Evolutionary conservation across 2,888 invertebrate genomes (phyloP), one percentile per base, ranked within the genome.

Genomic region (Habrosyne pyritoides): DNA sequence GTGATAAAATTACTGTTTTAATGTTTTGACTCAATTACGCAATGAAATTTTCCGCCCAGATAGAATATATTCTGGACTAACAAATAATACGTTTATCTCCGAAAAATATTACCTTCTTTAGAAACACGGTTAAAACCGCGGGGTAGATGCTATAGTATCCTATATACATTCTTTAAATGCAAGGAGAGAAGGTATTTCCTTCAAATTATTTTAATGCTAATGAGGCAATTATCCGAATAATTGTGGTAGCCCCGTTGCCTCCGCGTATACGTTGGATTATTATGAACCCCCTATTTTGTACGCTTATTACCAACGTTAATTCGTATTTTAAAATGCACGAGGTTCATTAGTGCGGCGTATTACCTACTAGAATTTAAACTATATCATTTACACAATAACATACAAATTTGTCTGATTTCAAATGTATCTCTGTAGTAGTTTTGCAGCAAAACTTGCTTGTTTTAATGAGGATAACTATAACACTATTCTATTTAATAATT

Each of bases 181-280:
- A 14, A 42, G 55, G 47, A 12, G 3, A 30, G 30, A 12, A 57
- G 58, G 52, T 56, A 64, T 61, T 65, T 62, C 66, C 63, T 64
- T 65, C 55, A 48, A 53, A 61, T 65, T 62, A 68, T 62, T 73
- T 69, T 69, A 67, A 66, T 61, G 56, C 54, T 67, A 74, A 75
- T 73, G 68, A 68, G 64, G 67, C 66, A 69, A 76, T 77, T 75
- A 71, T 54, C 61, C 57, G 57, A 61, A 67, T 59, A 60, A 67
- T 64, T 68, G 59, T 64, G 60, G 66, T 63, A 55, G 59, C 62
- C 58, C 18, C 52, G 56, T 51, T 52, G 64, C 56, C 58, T 54
- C 46, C 33, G 53, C 50, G 59, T 63, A 57, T 66, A 55, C 54
- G 53, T 50, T 52, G 64, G 55, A 62, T 72, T 74, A 77, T 75